Percentiles rank a stretch among this genome's conserved stretches.
These are phyloP conservation scores for Cheiracanthium punctorium DNA, from an alignment of 2,888 invertebrate species.

Conservation along the genomic window DNA sequence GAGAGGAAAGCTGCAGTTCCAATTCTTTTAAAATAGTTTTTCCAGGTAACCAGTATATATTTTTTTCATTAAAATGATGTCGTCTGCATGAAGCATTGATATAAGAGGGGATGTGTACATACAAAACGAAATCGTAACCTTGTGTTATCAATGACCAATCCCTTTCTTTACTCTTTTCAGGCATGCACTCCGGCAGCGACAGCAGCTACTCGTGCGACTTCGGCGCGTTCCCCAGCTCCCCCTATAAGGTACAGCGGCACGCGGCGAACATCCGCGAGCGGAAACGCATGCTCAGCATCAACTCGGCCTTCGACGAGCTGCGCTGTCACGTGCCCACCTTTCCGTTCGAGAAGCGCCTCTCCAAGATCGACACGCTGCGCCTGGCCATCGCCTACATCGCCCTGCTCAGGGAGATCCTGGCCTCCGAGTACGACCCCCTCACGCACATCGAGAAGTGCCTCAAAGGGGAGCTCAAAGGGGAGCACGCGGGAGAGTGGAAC, in stretches of 20 bases:
- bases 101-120: too few relatives aligned
- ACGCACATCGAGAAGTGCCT: conserved; percentile 95
- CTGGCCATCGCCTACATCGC: conserved; percentile 98
- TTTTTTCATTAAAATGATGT: too few relatives aligned
- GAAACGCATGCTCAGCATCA: conserved; percentile 91
- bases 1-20: too few relatives aligned
- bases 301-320: conserved; percentile 98
- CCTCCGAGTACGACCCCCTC: conserved; percentile 91
- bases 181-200: conserved; percentile 25
- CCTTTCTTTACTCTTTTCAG: conserved; percentile 2
- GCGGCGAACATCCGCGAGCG: conserved; percentile 97
- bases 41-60: too few relatives aligned
- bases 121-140: too few relatives aligned
- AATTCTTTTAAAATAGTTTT: too few relatives aligned
- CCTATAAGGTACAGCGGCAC: conserved; percentile 91
- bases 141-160: background rate
- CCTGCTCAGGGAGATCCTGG: conserved; percentile 89
- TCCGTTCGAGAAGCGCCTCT: conserved; percentile 97
- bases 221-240: conserved; percentile 77
- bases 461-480: conserved; percentile 89
- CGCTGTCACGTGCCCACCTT: conserved; percentile 98
- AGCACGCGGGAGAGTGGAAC: conserved; percentile 93
- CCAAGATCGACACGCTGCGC: conserved; percentile 97
- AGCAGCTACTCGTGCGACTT: background rate
- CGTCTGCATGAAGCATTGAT: too few relatives aligned